phyloP scores from a whole-genome alignment of 2,888 invertebrate genomes.

The Diplazon laetatorius region DNA sequence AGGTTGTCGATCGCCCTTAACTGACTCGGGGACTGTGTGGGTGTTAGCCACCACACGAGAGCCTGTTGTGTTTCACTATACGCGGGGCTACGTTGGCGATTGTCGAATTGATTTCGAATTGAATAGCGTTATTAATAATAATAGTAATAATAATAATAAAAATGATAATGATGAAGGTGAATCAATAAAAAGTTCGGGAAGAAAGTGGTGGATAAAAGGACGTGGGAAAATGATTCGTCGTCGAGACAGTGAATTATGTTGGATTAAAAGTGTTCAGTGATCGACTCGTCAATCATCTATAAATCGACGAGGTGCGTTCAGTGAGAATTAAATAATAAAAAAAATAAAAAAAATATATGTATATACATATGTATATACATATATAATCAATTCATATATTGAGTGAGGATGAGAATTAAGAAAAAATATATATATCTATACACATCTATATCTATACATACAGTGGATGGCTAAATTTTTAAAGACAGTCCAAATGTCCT shows the following conservation, averaged over 20 bases:
- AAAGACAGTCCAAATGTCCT: too few species aligned
- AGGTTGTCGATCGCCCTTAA: conserved; percentile 43
- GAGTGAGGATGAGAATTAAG: too few species aligned
- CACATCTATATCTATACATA: too few species aligned
- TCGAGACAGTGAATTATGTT: conserved; percentile 44
- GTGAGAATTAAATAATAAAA: neutral
- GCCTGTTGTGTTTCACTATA: conserved; percentile 35
- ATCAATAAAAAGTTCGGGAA: too few species aligned
- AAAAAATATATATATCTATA: too few species aligned
- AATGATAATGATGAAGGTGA: conserved; percentile 34
- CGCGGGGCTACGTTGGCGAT: conserved; percentile 25
- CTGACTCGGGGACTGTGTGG: conserved; percentile 40
- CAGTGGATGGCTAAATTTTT: too few species aligned
- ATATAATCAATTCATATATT: too few species aligned
- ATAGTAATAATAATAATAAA: neutral
- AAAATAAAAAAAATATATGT: neutral
- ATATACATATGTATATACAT: too few species aligned
- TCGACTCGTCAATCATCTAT: conserved; percentile 37
- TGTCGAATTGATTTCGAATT: conserved; percentile 51
- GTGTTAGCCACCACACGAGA: conserved; percentile 6
- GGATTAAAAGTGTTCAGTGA: conserved; percentile 56
- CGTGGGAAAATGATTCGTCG: conserved; percentile 40
- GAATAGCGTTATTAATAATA: conserved; percentile 31
- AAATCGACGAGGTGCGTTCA: conserved; percentile 22
- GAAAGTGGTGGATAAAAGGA: conserved; percentile 38